phyloP scores from a whole-genome alignment of 2,797 vertebrate genomes.

The Helostoma temminkii region DNA sequence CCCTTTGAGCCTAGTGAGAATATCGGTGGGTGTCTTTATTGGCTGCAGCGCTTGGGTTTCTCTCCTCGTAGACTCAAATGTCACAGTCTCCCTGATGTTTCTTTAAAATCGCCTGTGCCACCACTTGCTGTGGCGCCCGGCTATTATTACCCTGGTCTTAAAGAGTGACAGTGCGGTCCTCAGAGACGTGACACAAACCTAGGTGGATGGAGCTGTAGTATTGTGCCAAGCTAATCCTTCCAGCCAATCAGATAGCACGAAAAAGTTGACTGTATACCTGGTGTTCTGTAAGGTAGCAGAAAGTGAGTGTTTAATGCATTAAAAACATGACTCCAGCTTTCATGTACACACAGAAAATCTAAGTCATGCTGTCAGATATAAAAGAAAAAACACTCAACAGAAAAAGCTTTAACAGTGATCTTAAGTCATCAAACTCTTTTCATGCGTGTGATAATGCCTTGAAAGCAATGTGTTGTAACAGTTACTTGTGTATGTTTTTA shows the following conservation, averaged over 20 bases:
- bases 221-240: conserved; percentile 75
- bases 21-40: conserved; percentile 82
- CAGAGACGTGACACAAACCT: conserved; percentile 83
- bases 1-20: conserved; percentile 71
- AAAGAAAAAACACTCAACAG: background rate
- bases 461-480: conserved; percentile 25
- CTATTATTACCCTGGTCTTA: conserved; percentile 88
- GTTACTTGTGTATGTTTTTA: conserved; percentile 30
- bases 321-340: background rate
- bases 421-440: conserved; percentile 2
- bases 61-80: conserved; percentile 83
- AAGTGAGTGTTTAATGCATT: too few species aligned
- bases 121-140: conserved; percentile 81
- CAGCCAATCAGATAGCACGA: conserved; percentile 75
- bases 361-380: background rate
- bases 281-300: conserved; percentile 28
- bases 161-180: conserved; percentile 85
- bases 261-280: conserved; percentile 49
- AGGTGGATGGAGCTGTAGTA: conserved; percentile 76
- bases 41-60: conserved; percentile 81
- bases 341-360: background rate
- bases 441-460: conserved; percentile 20
- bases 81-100: conserved; percentile 85
- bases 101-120: conserved; percentile 82
- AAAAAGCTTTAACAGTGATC: conserved; percentile 10